A percentile compares a stretch with the other conserved stretches of the same genome.
Conservation (phyloP, 2,888 invertebrate species). For the Eubasilissa splendida region DNA sequence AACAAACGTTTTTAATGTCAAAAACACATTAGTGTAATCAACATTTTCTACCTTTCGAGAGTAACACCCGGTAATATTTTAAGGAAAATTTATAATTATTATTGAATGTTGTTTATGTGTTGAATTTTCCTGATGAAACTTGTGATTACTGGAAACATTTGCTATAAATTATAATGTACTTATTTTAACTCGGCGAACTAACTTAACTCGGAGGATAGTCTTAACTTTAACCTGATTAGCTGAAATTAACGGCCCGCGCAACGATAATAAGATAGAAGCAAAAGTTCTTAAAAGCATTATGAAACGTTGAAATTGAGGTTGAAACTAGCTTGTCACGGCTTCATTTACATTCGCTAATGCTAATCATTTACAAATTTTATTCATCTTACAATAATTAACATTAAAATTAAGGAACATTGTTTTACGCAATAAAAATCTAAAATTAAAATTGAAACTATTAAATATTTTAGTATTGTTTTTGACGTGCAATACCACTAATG, state of each 20-base stretch:
- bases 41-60: not conserved
- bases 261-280: conserved; percentile 4
- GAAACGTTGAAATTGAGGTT: conserved; percentile 18
- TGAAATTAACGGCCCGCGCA: conserved; percentile 18
- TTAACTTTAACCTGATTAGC: conserved; percentile 32
- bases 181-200: conserved; percentile 19
- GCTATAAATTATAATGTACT: conserved; percentile 24
- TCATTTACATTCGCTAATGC: too few relatives aligned
- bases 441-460: too few relatives aligned
- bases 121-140: conserved; percentile 18
- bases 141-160: conserved; percentile 11
- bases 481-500: too few relatives aligned
- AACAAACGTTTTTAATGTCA: not conserved
- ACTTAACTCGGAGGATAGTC: conserved; percentile 17
- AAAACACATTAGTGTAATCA: conserved; percentile 22
- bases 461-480: too few relatives aligned
- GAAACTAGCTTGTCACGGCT: too few relatives aligned
- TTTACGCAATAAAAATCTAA: too few relatives aligned
- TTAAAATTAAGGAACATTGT: too few relatives aligned
- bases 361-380: too few relatives aligned
- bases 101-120: conserved; percentile 13
- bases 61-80: not conserved
- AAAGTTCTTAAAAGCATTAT: conserved; percentile 30
- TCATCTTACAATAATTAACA: too few relatives aligned
- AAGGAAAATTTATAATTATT: conserved; percentile 8